These are phyloP conservation scores for Solen grandis DNA, from an alignment of 1,140 invertebrate species.

Conservation along the genomic window DNA sequence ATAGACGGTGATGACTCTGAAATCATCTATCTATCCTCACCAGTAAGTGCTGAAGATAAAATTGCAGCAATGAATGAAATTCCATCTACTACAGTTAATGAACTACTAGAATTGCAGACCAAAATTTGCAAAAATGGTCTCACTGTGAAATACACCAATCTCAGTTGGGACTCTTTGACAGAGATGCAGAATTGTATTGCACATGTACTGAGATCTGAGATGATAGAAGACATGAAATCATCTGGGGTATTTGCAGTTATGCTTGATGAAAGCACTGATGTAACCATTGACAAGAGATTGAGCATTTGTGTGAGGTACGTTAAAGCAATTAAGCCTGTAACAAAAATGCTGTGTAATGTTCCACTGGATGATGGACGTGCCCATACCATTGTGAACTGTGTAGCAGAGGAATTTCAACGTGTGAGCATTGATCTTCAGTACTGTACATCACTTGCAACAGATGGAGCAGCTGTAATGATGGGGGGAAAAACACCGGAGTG, in stretches of 20 bases:
- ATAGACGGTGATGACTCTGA: too few relatives aligned
- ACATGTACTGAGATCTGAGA: background rate
- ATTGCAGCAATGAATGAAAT: too few relatives aligned
- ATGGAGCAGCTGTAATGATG: constrained; percentile 29
- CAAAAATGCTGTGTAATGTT: constrained; percentile 5
- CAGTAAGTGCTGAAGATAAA: too few relatives aligned
- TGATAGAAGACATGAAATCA: constrained; percentile 1
- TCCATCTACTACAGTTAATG: too few relatives aligned
- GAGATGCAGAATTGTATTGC: constrained; percentile 23
- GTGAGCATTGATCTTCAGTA: background rate
- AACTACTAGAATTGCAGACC: too few relatives aligned
- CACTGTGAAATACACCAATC: constrained; percentile 6
- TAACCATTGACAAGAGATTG: constrained; percentile 5
- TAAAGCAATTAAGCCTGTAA: background rate
- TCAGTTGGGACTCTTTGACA: constrained; percentile 1
- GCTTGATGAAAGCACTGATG: constrained; percentile 24
- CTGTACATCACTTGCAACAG: constrained; percentile 22
- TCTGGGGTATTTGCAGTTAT: background rate
- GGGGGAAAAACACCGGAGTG: constrained; percentile 13
- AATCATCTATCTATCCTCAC: too few relatives aligned
- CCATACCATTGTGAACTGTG: constrained; percentile 17
- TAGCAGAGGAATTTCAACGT: background rate
- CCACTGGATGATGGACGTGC: background rate
- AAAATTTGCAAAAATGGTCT: too few relatives aligned
- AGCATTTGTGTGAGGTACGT: constrained; percentile 8